Evolutionary conservation across 2,888 invertebrate genomes (phyloP).

Genomic region (Oxystoma pomonae): DNA sequence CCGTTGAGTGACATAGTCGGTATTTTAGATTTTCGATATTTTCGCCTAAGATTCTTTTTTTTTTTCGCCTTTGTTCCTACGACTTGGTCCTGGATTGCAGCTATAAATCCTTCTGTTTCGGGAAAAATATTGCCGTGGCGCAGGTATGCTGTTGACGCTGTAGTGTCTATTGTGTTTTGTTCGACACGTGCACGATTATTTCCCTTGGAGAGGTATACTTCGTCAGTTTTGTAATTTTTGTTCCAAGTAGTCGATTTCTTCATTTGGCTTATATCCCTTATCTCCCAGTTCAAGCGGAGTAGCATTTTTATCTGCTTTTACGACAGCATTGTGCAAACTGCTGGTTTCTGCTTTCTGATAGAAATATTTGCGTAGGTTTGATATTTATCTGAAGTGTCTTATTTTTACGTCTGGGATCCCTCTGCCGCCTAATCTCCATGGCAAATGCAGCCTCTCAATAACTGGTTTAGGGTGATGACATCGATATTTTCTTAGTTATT

Average conservation of each 20-base stretch:
- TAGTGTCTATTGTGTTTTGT: no score
- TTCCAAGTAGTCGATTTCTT: not conserved
- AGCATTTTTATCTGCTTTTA: not conserved
- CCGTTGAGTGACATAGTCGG: no score
- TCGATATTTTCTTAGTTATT: not conserved
- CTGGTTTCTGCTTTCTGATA: not conserved
- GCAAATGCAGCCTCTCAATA: conserved; percentile 1
- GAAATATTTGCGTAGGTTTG: not conserved
- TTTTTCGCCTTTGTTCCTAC: no score
- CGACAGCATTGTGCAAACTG: not conserved
- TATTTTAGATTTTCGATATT: no score
- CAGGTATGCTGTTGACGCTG: no score
- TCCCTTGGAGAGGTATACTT: no score
- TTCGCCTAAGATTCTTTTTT: no score
- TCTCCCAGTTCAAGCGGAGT: not conserved
- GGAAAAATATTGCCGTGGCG: no score
- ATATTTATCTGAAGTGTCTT: not conserved
- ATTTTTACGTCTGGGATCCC: not conserved
- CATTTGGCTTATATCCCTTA: not conserved
- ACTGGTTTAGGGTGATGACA: not conserved
- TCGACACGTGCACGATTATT: no score
- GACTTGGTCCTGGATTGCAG: no score
- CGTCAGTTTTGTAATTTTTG: no score
- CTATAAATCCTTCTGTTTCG: no score
- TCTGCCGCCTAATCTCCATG: conserved; percentile 3